These are phyloP conservation scores for Sanderia malayensis DNA, from an alignment of 30 jellyfish, hydroid and myxozoan genomes.

Conservation along the genomic window DNA sequence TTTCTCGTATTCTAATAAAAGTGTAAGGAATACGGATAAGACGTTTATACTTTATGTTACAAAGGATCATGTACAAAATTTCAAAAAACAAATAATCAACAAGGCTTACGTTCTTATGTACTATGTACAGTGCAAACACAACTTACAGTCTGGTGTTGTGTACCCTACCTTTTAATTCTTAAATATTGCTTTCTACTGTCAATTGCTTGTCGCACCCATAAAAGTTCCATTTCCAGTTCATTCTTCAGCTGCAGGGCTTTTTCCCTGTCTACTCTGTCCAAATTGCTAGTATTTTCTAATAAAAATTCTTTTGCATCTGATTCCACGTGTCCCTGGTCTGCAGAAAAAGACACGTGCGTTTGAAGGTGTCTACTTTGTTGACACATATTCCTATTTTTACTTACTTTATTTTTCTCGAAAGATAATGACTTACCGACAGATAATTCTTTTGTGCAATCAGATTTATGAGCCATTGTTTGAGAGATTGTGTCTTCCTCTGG, in stretches of 20 bases:
- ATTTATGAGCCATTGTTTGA: not conserved
- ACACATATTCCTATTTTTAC: not conserved
- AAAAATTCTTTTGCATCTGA: no score
- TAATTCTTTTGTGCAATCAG: not conserved
- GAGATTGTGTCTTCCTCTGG: not conserved
- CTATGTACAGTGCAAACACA: no score
- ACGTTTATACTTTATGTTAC: no score
- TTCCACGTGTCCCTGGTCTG: no score
- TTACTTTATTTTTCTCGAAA: not conserved
- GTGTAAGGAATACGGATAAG: no score
- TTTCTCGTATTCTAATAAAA: no score
- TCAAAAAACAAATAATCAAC: no score
- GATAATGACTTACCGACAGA: not conserved
- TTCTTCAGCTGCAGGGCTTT: not conserved
- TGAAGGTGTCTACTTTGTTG: not conserved
- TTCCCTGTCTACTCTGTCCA: not conserved
- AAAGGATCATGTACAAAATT: no score
- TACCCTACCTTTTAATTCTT: conserved; percentile 39
- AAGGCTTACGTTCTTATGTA: no score
- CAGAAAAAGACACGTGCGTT: not conserved
- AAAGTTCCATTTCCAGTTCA: conserved; percentile 49
- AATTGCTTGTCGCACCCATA: conserved; percentile 70
- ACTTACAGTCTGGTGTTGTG: no score
- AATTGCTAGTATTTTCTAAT: not conserved
- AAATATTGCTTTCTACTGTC: conserved; percentile 60